Base-by-base conservation (phyloP, 2,888 invertebrate genomes). In the Limnephilus lunatus region DNA sequence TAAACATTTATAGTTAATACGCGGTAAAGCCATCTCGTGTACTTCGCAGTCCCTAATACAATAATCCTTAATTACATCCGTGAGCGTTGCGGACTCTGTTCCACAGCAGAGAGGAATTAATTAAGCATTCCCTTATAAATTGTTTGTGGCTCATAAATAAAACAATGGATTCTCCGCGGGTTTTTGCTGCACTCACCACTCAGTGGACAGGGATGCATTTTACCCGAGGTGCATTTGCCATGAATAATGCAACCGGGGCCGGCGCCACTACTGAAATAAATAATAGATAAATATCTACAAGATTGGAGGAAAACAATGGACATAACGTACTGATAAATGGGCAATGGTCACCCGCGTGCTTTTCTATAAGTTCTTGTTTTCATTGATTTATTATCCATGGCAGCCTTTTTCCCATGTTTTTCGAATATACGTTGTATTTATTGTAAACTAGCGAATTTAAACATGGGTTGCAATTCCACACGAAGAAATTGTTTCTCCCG, bases 91-190 rank as follows among this genome's bases (percentile, higher is more conserved):
- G n/a, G 80, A 12, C 86, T 31, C 85, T 81, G 91, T 91, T 44
- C 85, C 81, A 80, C 19, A 35, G 44, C 86, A 31, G 86, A 86
- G 86, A 9, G 35, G 81, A 85, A 91, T 86, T 86, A 86, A 90
- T 83, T 83, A 48, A 91, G 53, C 86, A 44, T 82, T 91, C 81
- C 81, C 91, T 68, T 44, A 92, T 91, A 92, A 92, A 92, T 92
- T 91, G 81, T 90, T 35, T 87, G 81, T 15, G 68, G 90, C 68
- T 90, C 90, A 91, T 90, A 92, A 92, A 92, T 91, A 91, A 90
- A 92, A 81, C 90, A 90, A 88, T 80, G 85, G 86, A 92, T 86
- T 91, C 91, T 91, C 86, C 39, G 91, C 80, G 31, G 32, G 86
- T 91, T 86, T 48, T 44, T 30, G 81, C 80, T 81, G 92, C 92